Percentiles rank a stretch among this genome's conserved stretches.
Conservation (phyloP, 2,797 vertebrate species). For the Pterois miles region DNA sequence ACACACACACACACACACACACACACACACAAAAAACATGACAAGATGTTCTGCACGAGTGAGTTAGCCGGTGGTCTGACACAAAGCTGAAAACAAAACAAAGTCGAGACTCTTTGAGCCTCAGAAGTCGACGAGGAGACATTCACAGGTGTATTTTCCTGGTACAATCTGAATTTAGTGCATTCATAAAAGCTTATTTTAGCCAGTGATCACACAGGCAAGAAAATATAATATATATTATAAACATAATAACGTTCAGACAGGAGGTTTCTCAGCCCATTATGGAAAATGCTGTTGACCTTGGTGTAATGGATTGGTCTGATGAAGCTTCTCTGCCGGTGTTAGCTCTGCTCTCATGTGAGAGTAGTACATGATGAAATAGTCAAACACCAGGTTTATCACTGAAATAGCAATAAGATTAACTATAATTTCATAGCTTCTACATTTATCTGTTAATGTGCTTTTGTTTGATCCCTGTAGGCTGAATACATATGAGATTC, state of each 20-base stretch:
- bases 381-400: not conserved
- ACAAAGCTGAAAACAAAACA: conserved; percentile 12
- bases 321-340: not conserved
- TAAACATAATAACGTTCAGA: not conserved
- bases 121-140: not conserved
- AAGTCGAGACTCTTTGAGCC: not conserved
- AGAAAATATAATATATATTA: not conserved
- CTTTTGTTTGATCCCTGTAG: not conserved
- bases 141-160: not conserved
- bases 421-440: not conserved
- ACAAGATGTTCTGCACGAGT: conserved; percentile 47
- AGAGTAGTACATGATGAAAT: not conserved
- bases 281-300: not conserved
- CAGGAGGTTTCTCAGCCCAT: not conserved
- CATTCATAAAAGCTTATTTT: not conserved
- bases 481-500: not conserved
- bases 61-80: conserved; percentile 41
- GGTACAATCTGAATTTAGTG: not conserved
- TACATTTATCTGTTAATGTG: not conserved
- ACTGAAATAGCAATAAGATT: not conserved
- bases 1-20: not conserved
- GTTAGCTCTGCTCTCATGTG: not conserved
- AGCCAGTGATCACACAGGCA: not conserved
- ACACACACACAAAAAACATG: conserved; percentile 23
- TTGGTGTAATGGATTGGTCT: not conserved